Conservation (phyloP, 2,888 invertebrate species). For the Matsumyia berberina region DNA sequence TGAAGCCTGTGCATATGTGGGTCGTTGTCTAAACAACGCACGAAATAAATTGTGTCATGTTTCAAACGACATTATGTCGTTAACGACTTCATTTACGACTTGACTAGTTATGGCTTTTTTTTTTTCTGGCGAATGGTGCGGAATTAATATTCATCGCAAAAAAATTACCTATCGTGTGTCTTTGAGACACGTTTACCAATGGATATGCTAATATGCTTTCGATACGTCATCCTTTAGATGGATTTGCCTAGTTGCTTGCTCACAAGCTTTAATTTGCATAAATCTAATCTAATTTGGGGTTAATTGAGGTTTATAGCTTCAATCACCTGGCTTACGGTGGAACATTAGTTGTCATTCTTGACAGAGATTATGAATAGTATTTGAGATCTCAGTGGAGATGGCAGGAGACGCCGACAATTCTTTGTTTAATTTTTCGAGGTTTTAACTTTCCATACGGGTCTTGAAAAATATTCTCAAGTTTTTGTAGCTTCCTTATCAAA, state of each 20-base stretch:
- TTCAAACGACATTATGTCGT: slow-evolving; percentile 34
- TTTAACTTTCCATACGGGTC: too few species aligned
- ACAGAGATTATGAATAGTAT: not conserved
- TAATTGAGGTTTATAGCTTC: slow-evolving; percentile 15
- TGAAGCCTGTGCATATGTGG: not conserved
- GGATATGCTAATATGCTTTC: not conserved
- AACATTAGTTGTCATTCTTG: not conserved
- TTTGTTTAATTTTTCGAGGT: too few species aligned
- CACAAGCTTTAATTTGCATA: slow-evolving; percentile 27
- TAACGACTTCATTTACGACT: slow-evolving; percentile 39
- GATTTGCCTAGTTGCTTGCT: not conserved
- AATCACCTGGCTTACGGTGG: not conserved
- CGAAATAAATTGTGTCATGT: slow-evolving; percentile 33
- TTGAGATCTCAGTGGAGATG: too few species aligned
- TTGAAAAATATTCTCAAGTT: too few species aligned
- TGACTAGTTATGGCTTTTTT: slow-evolving; percentile 13
- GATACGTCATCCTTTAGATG: not conserved
- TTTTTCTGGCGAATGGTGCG: not conserved
- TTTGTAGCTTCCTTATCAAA: too few species aligned
- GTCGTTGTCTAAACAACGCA: slow-evolving; percentile 17
- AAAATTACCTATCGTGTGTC: slow-evolving; percentile 12
- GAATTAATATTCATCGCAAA: slow-evolving; percentile 24
- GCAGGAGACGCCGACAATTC: too few species aligned
- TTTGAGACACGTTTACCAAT: not conserved
- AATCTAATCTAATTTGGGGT: slow-evolving; percentile 13